Evolutionary conservation across 1,140 invertebrate genomes (phyloP), one percentile per base, ranked within the genome.

Genomic region (Orius insidiosus): DNA sequence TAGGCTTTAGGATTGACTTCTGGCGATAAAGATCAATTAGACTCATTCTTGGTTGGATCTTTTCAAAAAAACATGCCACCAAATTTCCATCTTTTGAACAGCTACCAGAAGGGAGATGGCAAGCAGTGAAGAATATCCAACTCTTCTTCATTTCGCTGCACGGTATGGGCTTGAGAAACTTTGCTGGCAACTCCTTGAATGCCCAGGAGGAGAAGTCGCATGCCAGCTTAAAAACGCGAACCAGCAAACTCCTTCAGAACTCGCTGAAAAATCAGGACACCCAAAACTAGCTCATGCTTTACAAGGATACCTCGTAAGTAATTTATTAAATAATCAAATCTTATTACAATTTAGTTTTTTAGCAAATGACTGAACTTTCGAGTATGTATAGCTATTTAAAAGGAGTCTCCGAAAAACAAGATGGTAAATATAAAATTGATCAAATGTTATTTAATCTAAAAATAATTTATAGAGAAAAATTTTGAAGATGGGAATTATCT

Each of bases 141-240:
- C 85, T 0, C 59, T 90, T 15, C 64, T 93, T 5, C 87, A 93
- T 58, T 92, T 89, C 61, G 79, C 85, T 1, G 84, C 85, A 1
- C 72, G 77, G 43, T 87, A 84, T 60, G 86, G 86, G 0, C 63
- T 92, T 40, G 80, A 85, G 58, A 76, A 82, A 50, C 65, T 90
- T 5, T 76, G 79, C 31, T 80, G 81, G 69, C 76, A 79, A 56
- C 60, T 93, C 18, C 60, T 92, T 50, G 84, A 90, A 52, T 85
- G 80, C 59, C 83, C 85, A 0, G 84, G 83, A 1, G 80, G 82
- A 5, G 76, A 80, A 46, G 65, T 74, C 0, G 85, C 85, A 0
- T 80, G 78, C 52, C 77, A 80, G n/a, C 64, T 85, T 5, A 68
- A 72, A 36, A 90, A 89, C 58, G 63, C 69, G n/a, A 67, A 72